Percentiles rank a stretch among this genome's conserved stretches.
Evolutionary conservation across 2,888 invertebrate genomes (phyloP).

Genomic region (Dichetophora obliterata): DNA sequence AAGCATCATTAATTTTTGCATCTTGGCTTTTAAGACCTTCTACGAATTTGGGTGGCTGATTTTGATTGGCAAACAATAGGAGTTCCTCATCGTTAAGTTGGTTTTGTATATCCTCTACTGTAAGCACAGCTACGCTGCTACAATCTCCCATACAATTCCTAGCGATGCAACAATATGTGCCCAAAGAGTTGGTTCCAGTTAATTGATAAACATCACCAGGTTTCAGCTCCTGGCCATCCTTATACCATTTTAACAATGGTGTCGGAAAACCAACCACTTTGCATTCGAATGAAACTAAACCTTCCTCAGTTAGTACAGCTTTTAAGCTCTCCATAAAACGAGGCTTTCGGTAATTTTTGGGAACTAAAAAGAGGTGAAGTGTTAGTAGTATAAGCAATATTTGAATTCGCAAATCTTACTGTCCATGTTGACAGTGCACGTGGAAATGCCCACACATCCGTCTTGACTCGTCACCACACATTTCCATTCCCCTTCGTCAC

Average conservation of each 20-base stretch:
- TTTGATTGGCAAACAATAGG: constrained; percentile 74
- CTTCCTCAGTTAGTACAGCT: constrained; percentile 91
- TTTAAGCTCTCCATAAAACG: constrained; percentile 91
- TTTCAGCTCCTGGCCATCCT: constrained; percentile 91
- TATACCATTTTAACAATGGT: constrained; percentile 89
- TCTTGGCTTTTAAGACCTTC: constrained; percentile 86
- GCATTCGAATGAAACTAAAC: constrained; percentile 92
- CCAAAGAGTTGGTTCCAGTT: constrained; percentile 89
- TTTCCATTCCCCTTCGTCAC: constrained; percentile 91
- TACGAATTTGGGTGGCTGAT: constrained; percentile 87
- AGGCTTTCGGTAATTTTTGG: constrained; percentile 90
- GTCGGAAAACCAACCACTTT: constrained; percentile 94
- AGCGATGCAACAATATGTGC: constrained; percentile 91
- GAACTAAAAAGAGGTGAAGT: constrained; percentile 74
- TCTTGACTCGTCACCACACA: constrained; percentile 85
- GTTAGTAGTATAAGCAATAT: background rate
- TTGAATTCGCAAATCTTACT: constrained; percentile 71
- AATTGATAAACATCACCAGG: constrained; percentile 94
- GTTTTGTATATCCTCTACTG: constrained; percentile 91
- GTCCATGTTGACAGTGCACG: constrained; percentile 82
- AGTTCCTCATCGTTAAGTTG: constrained; percentile 90
- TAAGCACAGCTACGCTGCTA: constrained; percentile 86
- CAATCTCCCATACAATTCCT: constrained; percentile 92
- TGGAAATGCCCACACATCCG: constrained; percentile 82
- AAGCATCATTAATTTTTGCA: constrained; percentile 85